Evolutionary conservation across 2,797 vertebrate species (phyloP), one percentile per base, ranked within the genome.

Genomic region (Gallinago stenura): DNA sequence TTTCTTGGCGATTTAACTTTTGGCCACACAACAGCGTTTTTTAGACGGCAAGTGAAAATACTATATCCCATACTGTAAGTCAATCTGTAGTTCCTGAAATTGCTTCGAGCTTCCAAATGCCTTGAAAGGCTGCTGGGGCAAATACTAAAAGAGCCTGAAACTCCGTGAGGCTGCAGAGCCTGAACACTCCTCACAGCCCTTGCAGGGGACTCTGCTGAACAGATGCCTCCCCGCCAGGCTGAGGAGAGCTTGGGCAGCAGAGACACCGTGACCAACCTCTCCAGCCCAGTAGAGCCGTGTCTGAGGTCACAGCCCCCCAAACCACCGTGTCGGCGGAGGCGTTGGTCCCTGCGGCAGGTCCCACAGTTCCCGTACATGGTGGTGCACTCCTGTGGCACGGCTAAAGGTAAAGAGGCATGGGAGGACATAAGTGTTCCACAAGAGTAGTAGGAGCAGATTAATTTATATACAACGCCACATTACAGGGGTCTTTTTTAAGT

Each of bases 1-100:
- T 97, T 98, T 97, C 97, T 97, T 98, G 96, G 97, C 92, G 72
- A 28, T 92, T 95, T 93, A 94, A 91, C 84, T 91, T 88, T 94
- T 95, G 90, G 85, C 84, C 72, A n/a, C 62, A 78, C 58, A 97
- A 87, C 89, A 92, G 91, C 69, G 5, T 87, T 97, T 97, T 97
- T 96, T 86, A 89, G 90, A 95, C 21, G 6, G 5, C 84, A 91
- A 97, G 97, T 97, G 96, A 95, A 91, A 95, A 96, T 94, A 95
- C 95, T 96, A 92, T 94, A 72, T 93, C 79, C 83, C 83, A 75
- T 93, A 89, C 92, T 95, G 97, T 43, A 96, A 91, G 91, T 94
- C 95, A 88, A 87, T 87, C 91, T 69, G 95, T 43, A 94, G 79
- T 26, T 90, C 88, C 91, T 89, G 94, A 97, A 88, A 89, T 3